These are phyloP conservation scores for Hylaea fasciaria DNA, from an alignment of 2,888 invertebrate genomes.

Conservation along the genomic window DNA sequence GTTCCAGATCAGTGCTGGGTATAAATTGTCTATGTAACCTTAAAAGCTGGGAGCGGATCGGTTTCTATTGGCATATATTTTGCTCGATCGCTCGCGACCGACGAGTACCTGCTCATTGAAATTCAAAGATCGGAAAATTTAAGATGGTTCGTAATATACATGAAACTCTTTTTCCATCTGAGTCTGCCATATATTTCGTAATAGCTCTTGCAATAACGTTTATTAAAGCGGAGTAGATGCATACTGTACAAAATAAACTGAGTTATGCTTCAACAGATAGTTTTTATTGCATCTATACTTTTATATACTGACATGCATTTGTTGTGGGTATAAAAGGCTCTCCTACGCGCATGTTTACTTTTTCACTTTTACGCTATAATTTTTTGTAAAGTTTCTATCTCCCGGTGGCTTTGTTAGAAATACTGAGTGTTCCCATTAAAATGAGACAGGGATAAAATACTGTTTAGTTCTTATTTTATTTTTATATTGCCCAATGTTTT, in stretches of 20 bases:
- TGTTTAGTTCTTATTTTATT: too few species aligned
- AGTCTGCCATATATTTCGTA: constrained; percentile 18
- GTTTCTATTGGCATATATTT: constrained; percentile 45
- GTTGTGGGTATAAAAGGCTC: constrained; percentile 18
- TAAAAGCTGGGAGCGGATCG: constrained; percentile 10
- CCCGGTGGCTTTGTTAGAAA: not conserved
- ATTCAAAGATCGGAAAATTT: constrained; percentile 58
- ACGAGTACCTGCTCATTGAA: constrained; percentile 51
- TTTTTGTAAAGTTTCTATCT: constrained; percentile 5
- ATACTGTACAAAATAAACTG: constrained; percentile 1
- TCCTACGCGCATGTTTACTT: constrained; percentile 11
- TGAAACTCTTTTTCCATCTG: constrained; percentile 37
- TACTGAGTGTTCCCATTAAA: constrained; percentile 2
- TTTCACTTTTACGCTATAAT: constrained; percentile 10
- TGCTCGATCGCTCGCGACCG: constrained; percentile 12
- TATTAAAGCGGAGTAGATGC: not conserved
- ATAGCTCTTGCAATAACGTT: constrained; percentile 2
- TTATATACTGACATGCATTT: constrained; percentile 19
- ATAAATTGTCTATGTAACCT: constrained; percentile 2
- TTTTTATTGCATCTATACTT: constrained; percentile 15
- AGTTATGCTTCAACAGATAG: constrained; percentile 11
- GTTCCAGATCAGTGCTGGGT: not conserved
- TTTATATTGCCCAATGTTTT: too few species aligned
- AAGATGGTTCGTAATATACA: constrained; percentile 50
- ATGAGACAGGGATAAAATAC: constrained; percentile 4